Evolutionary conservation across 1,140 invertebrate species (phyloP).

Genomic region (Brachionus plicatilis): DNA sequence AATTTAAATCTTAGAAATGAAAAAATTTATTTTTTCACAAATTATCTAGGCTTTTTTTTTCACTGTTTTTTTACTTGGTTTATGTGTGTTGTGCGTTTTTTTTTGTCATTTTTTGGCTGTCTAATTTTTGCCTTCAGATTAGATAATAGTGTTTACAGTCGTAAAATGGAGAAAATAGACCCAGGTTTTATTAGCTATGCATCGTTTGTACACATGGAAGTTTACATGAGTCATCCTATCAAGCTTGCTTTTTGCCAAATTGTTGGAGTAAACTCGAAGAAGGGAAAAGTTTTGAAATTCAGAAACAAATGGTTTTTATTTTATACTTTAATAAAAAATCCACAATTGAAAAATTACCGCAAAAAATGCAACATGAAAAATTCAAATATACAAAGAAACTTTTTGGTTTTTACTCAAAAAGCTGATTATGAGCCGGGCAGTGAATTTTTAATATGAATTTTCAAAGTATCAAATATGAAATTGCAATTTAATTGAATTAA

Average conservation of each 20-base stretch:
- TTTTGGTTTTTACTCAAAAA: too few relatives aligned
- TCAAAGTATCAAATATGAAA: too few relatives aligned
- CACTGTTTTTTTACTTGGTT: constrained; percentile 33
- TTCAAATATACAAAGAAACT: too few relatives aligned
- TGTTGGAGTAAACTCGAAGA: not conserved
- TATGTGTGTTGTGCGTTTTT: not conserved
- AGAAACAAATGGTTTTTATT: not conserved
- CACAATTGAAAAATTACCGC: not conserved
- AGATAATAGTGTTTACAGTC: constrained; percentile 36
- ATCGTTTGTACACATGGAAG: constrained; percentile 37
- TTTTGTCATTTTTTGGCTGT: not conserved
- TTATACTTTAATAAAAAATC: not conserved
- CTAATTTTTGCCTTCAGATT: not conserved
- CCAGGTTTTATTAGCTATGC: constrained; percentile 17
- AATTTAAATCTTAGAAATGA: not conserved
- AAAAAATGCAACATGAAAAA: not conserved
- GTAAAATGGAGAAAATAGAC: constrained; percentile 16
- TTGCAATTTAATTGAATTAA: too few relatives aligned
- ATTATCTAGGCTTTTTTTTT: constrained; percentile 38
- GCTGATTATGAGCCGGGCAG: too few relatives aligned
- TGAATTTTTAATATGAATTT: too few relatives aligned
- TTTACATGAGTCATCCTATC: constrained; percentile 10
- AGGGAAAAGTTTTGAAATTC: not conserved
- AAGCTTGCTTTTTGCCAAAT: constrained; percentile 10
- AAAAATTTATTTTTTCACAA: not conserved